A percentile compares a stretch with the other conserved stretches of the same genome.
Conservation (phyloP, 2,113 vertebrate genomes). For the Smithornis capensis region DNA sequence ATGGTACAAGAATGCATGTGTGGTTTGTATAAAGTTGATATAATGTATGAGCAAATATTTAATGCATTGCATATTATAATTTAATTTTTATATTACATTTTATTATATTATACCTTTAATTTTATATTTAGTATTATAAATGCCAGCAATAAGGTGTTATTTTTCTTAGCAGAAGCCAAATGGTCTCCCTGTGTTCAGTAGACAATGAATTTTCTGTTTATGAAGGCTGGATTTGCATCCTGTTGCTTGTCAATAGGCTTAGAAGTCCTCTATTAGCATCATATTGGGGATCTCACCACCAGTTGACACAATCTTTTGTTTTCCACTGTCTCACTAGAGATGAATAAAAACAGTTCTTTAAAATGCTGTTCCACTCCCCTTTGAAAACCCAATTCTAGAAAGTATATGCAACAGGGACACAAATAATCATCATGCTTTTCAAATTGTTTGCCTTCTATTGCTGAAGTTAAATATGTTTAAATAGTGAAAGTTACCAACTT, state of each 20-base stretch:
- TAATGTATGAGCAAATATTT: neutral
- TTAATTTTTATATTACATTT: neutral
- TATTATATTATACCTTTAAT: neutral
- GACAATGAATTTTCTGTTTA: neutral
- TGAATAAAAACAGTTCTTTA: neutral
- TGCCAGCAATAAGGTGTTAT: neutral
- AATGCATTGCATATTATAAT: accelerated
- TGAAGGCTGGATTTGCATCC: neutral
- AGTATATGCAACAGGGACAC: neutral
- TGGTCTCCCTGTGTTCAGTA: neutral
- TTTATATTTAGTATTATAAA: neutral
- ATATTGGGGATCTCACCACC: neutral
- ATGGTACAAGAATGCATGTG: neutral
- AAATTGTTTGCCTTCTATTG: constrained; percentile 4
- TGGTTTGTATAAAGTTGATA: neutral
- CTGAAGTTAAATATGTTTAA: constrained; percentile 33
- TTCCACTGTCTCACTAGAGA: neutral
- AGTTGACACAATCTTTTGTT: neutral
- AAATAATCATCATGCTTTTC: neutral
- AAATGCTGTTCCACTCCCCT: neutral
- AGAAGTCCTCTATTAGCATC: neutral
- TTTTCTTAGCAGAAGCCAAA: neutral
- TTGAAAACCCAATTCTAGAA: neutral
- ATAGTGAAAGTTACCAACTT: constrained; percentile 2
- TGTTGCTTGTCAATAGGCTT: neutral